Evolutionary conservation across 2,888 invertebrate species (phyloP), one percentile per base, ranked within the genome.

Genomic region (Iselma pallidipennis): DNA sequence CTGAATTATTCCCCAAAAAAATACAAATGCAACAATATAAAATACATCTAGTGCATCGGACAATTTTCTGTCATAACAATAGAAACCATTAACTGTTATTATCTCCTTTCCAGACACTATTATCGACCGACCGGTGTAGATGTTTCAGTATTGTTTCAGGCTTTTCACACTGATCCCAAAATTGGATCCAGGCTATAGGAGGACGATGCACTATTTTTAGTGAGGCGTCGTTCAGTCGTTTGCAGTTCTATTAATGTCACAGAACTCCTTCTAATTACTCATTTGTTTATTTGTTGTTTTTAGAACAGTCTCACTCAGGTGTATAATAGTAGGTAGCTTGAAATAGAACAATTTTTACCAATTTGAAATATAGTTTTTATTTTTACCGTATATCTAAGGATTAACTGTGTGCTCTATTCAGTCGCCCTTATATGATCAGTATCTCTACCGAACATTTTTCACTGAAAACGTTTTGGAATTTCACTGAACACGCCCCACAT

Each of bases 201-300:
- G 19, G 19, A 9, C 9, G 37, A 3, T 3, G 37, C 0, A 28
- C n/a, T 62, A 61, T 61, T 57, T 57, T 57, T 61, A 61, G 54
- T 10, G 16, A 55, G 61, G 61, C 61, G 61, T 57, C 61, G 61
- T 57, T 53, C 61, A 54, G 57, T 57, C 50, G 56, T 61, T 61
- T 57, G 61, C 53, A 57, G 52, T 61, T 54, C 57, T 61, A 62
- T 62, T 62, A 62, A n/a, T 55, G 57, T 48, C 55, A 10, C 12
- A 12, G 1, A 5, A 29, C 29, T 4, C 16, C 16, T 16, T 37
- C 37, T 37, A 37, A 37, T 37, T 37, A 37, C 37, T 37, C 37
- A 37, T 37, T 12, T 12, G 12, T 16, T 26, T 6, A 26, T n/a
- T n/a, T n/a, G n/a, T n/a, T n/a, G n/a, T n/a, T n/a, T n/a, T n/a